A percentile compares a stretch with the other conserved stretches of the same genome.
These are phyloP conservation scores for Vanessa cardui DNA, from an alignment of 2,888 invertebrate genomes.

Conservation along the genomic window DNA sequence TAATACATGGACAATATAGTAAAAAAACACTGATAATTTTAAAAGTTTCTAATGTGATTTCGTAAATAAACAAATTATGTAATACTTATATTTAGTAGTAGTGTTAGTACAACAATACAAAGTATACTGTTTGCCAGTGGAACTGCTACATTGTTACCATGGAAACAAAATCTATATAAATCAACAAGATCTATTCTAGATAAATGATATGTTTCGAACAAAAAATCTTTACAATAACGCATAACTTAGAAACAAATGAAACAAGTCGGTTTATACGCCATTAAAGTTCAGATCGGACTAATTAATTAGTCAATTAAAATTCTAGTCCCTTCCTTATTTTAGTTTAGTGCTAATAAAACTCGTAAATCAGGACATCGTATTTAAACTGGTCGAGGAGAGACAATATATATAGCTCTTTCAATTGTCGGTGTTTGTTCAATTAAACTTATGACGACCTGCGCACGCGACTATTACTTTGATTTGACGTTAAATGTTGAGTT, in stretches of 20 bases:
- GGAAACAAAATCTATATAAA: neutral
- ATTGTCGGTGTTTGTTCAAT: conserved; percentile 9
- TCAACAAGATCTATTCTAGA: neutral
- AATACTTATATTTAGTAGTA: no score
- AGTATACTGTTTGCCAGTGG: no score
- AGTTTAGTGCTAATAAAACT: conserved; percentile 51
- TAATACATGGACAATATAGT: no score
- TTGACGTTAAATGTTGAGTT: no score
- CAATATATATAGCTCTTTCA: conserved; percentile 10
- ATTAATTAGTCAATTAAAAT: conserved; percentile 68
- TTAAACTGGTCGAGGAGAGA: conserved; percentile 39
- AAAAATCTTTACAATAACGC: conserved; percentile 1
- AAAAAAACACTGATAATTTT: no score
- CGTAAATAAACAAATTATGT: no score
- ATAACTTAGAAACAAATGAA: conserved; percentile 40
- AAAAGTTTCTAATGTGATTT: no score
- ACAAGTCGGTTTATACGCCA: conserved; percentile 48
- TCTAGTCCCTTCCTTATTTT: conserved; percentile 56
- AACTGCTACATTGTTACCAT: no score
- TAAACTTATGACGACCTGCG: neutral
- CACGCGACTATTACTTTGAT: neutral
- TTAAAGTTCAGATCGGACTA: conserved; percentile 54
- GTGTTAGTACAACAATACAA: no score
- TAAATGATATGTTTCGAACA: neutral
- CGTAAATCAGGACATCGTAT: conserved; percentile 59